These are phyloP conservation scores for Leptinotarsa tumamoca DNA, from an alignment of 2,888 invertebrate genomes.

Conservation along the genomic window DNA sequence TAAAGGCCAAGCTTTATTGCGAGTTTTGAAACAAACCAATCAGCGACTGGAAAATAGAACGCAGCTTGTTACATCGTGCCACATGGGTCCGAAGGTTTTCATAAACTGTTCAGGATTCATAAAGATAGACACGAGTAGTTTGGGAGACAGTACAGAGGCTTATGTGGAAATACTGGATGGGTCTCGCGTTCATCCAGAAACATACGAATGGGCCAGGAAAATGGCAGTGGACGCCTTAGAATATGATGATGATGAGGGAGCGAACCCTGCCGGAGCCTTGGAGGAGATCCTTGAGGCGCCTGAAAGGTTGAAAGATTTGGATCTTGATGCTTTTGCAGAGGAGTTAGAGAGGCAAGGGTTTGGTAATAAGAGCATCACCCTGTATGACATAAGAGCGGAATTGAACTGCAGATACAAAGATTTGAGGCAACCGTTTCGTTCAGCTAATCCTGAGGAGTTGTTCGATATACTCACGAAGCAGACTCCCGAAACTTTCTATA, in stretches of 20 bases:
- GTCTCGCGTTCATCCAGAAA: constrained; percentile 98
- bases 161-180: constrained; percentile 97
- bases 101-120: constrained; percentile 99
- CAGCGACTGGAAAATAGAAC: constrained; percentile 94
- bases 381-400: constrained; percentile 97
- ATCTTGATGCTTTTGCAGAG: constrained; percentile 98
- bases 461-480: constrained; percentile 98
- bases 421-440: constrained; percentile 80
- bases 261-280: constrained; percentile 95
- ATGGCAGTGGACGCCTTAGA: constrained; percentile 99
- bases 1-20: constrained; percentile 89
- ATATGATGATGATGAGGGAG: constrained; percentile 97
- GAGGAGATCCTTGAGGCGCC: constrained; percentile 98
- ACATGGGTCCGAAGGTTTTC: constrained; percentile 95
- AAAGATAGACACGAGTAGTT: constrained; percentile 95
- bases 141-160: constrained; percentile 94
- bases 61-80: constrained; percentile 93
- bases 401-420: constrained; percentile 95
- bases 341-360: constrained; percentile 89
- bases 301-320: constrained; percentile 93
- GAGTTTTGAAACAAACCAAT: constrained; percentile 90
- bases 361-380: constrained; percentile 89
- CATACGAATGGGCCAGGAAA: constrained; percentile 99
- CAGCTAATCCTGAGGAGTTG: constrained; percentile 86
- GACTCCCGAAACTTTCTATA: constrained; percentile 92